These are phyloP conservation scores for Drosophila tanythrix DNA, from an alignment of 2,888 invertebrate species.

Conservation along the genomic window DNA sequence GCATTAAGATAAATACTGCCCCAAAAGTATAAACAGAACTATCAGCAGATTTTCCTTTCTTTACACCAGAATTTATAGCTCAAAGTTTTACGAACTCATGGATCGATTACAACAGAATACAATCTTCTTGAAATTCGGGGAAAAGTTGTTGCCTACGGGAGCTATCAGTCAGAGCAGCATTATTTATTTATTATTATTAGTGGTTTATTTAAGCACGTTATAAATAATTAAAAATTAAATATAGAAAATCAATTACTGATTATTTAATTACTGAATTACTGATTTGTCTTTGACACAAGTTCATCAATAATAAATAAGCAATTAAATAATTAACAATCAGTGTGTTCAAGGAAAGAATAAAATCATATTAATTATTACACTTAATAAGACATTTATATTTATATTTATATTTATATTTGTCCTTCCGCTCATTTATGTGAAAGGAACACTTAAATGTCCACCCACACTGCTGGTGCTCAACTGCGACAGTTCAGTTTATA, in stretches of 20 bases:
- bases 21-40: not conserved
- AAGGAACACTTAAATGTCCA: not conserved
- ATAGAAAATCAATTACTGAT: not conserved
- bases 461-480: not conserved
- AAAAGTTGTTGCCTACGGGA: not conserved
- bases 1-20: not conserved
- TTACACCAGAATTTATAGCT: not conserved
- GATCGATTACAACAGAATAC: not conserved
- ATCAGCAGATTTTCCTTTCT: not conserved
- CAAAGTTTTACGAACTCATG: not conserved
- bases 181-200: not conserved
- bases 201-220: too few species aligned
- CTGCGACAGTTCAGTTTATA: conserved; percentile 10
- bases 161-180: not conserved
- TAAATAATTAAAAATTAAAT: not conserved
- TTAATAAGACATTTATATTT: not conserved
- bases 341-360: not conserved
- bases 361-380: not conserved
- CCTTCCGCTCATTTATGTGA: not conserved
- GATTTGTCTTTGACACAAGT: not conserved
- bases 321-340: not conserved
- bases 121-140: not conserved
- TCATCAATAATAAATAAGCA: not conserved
- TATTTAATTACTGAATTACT: not conserved
- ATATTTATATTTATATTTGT: not conserved